These are phyloP conservation scores for Sitta europaea DNA, from an alignment of 2,113 vertebrate genomes.

Conservation along the genomic window DNA sequence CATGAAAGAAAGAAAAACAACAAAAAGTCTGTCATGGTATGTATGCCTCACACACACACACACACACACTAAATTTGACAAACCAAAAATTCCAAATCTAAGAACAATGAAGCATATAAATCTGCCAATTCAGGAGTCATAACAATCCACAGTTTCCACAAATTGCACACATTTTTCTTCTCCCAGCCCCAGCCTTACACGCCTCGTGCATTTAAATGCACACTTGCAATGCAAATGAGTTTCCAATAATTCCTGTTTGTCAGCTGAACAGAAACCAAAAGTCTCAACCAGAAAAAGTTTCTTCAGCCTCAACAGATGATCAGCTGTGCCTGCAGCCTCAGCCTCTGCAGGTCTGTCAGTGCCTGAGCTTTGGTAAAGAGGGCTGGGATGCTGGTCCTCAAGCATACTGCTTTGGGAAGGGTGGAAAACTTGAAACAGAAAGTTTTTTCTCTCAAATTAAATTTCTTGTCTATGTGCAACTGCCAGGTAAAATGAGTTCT, in stretches of 20 bases:
- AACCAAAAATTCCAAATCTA: constrained; percentile 40
- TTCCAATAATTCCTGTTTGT: constrained; percentile 33
- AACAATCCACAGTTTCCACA: constrained; percentile 51
- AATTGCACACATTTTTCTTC: constrained; percentile 46
- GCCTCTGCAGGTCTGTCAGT: neutral
- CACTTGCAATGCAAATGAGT: constrained; percentile 51
- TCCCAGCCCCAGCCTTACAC: neutral
- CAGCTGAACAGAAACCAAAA: neutral
- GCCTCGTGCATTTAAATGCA: constrained; percentile 54
- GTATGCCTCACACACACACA: neutral
- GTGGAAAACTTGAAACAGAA: fast-evolving
- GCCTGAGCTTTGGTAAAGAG: neutral
- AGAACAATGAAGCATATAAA: constrained; percentile 55
- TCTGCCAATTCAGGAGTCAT: constrained; percentile 47
- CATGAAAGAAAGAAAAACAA: neutral
- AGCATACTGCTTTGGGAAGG: neutral
- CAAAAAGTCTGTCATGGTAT: neutral
- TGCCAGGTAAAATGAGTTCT: neutral
- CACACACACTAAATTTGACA: neutral
- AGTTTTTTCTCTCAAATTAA: neutral
- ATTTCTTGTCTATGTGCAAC: neutral
- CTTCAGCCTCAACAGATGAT: neutral
- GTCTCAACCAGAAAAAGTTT: neutral
- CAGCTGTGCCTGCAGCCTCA: neutral
- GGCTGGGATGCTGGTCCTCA: neutral